phyloP scores from a whole-genome alignment of 2,888 invertebrate species.

The Epirrita christyi region DNA sequence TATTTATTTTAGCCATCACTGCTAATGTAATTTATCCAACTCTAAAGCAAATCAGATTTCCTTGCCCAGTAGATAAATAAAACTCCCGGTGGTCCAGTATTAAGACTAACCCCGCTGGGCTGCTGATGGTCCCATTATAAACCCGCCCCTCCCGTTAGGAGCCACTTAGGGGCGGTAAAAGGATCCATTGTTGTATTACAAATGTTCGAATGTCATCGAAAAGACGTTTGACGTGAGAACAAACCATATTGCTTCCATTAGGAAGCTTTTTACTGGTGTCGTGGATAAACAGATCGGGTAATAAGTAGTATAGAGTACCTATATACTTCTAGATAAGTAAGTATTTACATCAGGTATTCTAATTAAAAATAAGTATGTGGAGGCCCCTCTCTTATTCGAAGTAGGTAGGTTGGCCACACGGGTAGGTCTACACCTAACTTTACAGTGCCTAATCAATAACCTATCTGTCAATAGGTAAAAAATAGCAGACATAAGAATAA shows the following conservation, averaged over 20 bases:
- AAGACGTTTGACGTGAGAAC: conserved; percentile 79
- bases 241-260: conserved; percentile 63
- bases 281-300: conserved; percentile 21
- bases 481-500: too few species aligned
- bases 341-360: too few species aligned
- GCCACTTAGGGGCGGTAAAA: conserved; percentile 58
- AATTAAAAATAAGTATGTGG: too few species aligned
- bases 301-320: neutral
- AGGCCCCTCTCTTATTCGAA: too few species aligned
- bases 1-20: too few species aligned
- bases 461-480: too few species aligned
- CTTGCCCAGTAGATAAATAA: conserved; percentile 23
- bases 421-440: too few species aligned
- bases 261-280: conserved; percentile 31
- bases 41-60: conserved; percentile 19
- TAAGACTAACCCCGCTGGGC: conserved; percentile 36
- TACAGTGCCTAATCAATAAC: too few species aligned
- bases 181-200: conserved; percentile 79
- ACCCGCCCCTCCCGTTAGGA: conserved; percentile 58
- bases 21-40: neutral
- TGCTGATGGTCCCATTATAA: conserved; percentile 40
- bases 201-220: conserved; percentile 76
- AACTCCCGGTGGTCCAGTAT: conserved; percentile 34
- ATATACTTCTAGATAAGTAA: too few species aligned
- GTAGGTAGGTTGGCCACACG: too few species aligned